Evolutionary conservation across 2,797 vertebrate genomes (phyloP).

Genomic region (Pseudopleuronectes americanus): DNA sequence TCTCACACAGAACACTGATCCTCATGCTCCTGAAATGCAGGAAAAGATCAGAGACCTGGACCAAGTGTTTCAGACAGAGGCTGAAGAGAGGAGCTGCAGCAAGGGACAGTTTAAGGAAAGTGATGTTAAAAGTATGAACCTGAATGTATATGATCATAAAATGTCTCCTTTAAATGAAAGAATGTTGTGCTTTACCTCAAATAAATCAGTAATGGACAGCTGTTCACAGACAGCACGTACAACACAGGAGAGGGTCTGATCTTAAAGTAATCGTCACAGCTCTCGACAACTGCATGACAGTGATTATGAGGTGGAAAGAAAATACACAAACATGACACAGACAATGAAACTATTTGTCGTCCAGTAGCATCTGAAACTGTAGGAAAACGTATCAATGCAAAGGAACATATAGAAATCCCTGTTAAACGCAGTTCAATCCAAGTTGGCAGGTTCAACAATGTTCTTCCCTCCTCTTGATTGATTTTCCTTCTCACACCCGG

Average conservation of each 20-base stretch:
- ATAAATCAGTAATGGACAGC: neutral
- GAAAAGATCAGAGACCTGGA: no score
- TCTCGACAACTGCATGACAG: neutral
- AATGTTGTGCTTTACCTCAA: neutral
- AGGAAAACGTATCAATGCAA: neutral
- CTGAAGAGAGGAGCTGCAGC: no score
- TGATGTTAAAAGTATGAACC: no score
- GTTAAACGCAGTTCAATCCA: slow-evolving; percentile 6
- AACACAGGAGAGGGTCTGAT: neutral
- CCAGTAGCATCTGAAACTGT: neutral
- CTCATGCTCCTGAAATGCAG: no score
- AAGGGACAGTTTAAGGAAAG: no score
- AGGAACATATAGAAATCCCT: slow-evolving; percentile 1
- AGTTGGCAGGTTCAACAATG: slow-evolving; percentile 26
- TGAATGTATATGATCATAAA: no score
- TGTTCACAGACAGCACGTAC: neutral
- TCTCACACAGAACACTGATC: no score
- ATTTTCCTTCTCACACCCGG: slow-evolving; percentile 16
- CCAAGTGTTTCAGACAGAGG: no score
- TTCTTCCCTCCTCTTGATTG: slow-evolving; percentile 5
- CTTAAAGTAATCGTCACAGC: slow-evolving; percentile 1
- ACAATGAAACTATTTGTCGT: no score
- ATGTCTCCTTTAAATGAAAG: no score
- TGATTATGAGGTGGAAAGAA: slow-evolving; percentile 3
- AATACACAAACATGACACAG: no score